Percentiles rank a stretch among this genome's conserved stretches.
These are phyloP conservation scores for Eupsilia transversa DNA, from an alignment of 2,888 invertebrate species.

Conservation along the genomic window DNA sequence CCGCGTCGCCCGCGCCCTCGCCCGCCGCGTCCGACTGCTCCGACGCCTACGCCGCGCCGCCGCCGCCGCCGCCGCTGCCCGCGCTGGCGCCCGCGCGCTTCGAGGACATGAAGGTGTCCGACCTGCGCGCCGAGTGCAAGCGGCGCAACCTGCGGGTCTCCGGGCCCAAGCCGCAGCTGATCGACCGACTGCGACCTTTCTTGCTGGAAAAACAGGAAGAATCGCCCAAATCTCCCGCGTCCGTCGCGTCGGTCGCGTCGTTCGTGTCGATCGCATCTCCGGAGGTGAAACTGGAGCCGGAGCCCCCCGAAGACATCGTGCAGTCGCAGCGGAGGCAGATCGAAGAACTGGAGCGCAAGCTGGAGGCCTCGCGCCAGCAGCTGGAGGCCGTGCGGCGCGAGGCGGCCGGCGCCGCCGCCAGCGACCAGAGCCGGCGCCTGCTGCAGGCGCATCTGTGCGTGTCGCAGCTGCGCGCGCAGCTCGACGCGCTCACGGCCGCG, in stretches of 20 bases:
- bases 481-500: slow-evolving; percentile 91
- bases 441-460: slow-evolving; percentile 92
- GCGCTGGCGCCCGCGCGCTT: slow-evolving; percentile 91
- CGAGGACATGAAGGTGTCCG: slow-evolving; percentile 98
- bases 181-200: slow-evolving; percentile 96
- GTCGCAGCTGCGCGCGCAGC: slow-evolving; percentile 90
- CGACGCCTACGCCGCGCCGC: slow-evolving; percentile 84
- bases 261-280: slow-evolving; percentile 80
- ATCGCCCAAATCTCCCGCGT: slow-evolving; percentile 85
- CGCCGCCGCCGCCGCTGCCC: slow-evolving; percentile 89
- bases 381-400: slow-evolving; percentile 92
- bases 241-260: slow-evolving; percentile 75
- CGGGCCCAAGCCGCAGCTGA: slow-evolving; percentile 98
- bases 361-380: slow-evolving; percentile 94
- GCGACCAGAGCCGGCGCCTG: slow-evolving; percentile 85
- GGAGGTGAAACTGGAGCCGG: slow-evolving; percentile 79
- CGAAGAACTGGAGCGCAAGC: slow-evolving; percentile 95
- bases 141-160: slow-evolving; percentile 98
- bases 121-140: slow-evolving; percentile 98
- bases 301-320: slow-evolving; percentile 93
- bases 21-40: slow-evolving; percentile 84
- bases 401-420: slow-evolving; percentile 88
- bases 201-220: slow-evolving; percentile 88
- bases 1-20: slow-evolving; percentile 91
- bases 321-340: slow-evolving; percentile 95